Percentiles rank a stretch among this genome's conserved stretches.
These are phyloP conservation scores for Pelagia noctiluca DNA, from an alignment of 30 jellyfish, hydroid and myxozoan genomes.

Conservation along the genomic window DNA sequence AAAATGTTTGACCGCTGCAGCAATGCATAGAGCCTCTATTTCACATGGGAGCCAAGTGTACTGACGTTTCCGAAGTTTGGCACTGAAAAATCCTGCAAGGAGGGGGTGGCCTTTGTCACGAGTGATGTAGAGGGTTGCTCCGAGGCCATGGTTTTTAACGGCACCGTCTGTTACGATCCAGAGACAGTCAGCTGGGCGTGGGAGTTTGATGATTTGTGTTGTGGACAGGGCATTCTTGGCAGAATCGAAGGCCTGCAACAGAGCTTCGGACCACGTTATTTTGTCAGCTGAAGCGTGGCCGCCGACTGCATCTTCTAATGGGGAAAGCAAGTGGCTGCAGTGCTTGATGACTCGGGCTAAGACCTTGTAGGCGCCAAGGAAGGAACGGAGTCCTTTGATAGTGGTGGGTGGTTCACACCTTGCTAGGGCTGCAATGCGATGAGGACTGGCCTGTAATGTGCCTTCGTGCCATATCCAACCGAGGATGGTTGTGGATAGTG, in stretches of 20 bases:
- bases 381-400: slow-evolving; percentile 65
- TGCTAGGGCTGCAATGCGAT: slow-evolving; percentile 50
- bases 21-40: too few relatives aligned
- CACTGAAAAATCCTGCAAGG: slow-evolving; percentile 63
- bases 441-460: slow-evolving; percentile 52
- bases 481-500: slow-evolving; percentile 60
- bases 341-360: slow-evolving; percentile 51
- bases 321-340: slow-evolving; percentile 29
- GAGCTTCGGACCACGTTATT: slow-evolving; percentile 34
- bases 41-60: too few relatives aligned
- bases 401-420: slow-evolving; percentile 56
- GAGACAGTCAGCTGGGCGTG: slow-evolving; percentile 37
- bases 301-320: slow-evolving; percentile 46
- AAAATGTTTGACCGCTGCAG: too few relatives aligned
- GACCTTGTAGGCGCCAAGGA: slow-evolving; percentile 61
- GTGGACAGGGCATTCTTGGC: slow-evolving; percentile 25
- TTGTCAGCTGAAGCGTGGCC: slow-evolving; percentile 29
- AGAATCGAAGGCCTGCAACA: not conserved
- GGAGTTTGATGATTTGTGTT: slow-evolving; percentile 20
- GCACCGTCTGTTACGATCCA: slow-evolving; percentile 24
- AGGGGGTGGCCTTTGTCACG: slow-evolving; percentile 33
- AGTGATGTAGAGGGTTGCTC: too few relatives aligned
- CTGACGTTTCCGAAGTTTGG: too few relatives aligned
- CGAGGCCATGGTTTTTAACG: too few relatives aligned
- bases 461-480: slow-evolving; percentile 79